Base-by-base conservation (phyloP, 2,888 invertebrate species). In the Galeruca laticollis region DNA sequence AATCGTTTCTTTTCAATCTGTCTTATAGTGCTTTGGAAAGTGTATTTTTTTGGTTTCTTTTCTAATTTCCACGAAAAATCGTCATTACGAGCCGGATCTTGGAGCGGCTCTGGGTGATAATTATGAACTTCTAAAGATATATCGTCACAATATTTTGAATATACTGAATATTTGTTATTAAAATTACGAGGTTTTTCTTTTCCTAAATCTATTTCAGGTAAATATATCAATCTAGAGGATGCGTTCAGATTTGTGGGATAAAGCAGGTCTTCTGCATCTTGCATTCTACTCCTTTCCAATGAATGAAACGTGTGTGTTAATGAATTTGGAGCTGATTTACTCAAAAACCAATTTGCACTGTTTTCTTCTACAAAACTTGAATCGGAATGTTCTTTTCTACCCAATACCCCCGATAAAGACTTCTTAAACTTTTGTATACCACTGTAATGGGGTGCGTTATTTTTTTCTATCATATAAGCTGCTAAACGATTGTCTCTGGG, bases 21-120 rank as follows among this genome's bases (percentile, higher is more conserved):
- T n/a, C 94, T 83, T 10, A 94, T 92, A 0, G 94, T 94, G 57
- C 94, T 94, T 84, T 95, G 94, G 85, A 94, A 95, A 0, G 93
- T 93, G 85, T 94, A 95, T 75, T 93, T 88, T 81, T 92, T 93
- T 60, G 88, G 86, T 76, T 86, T 87, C 43, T 77, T 79, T 35
- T 43, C 68, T 5, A 63, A n/a, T n/a, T 66, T 65, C 73, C 73
- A 72, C 26, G 62, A 56, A 56, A 54, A 73, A 57, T 78, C 75
- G 10, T 75, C 68, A 11, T 64, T 67, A 33, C 69, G 72, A 5
- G 80, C 79, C 8, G 81, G 78, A 71, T 86, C 85, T 75, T 85
- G 84, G 47, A 86, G 76, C 72, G 84, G 80, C 75, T 85, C 83
- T 10, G 84, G 83, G 5, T 80, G 76, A 66, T 80, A 80, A 67